Evolutionary conservation across 2,113 vertebrate genomes (phyloP), one percentile per base, ranked within the genome.

Genomic region (Maccullochella peelii): DNA sequence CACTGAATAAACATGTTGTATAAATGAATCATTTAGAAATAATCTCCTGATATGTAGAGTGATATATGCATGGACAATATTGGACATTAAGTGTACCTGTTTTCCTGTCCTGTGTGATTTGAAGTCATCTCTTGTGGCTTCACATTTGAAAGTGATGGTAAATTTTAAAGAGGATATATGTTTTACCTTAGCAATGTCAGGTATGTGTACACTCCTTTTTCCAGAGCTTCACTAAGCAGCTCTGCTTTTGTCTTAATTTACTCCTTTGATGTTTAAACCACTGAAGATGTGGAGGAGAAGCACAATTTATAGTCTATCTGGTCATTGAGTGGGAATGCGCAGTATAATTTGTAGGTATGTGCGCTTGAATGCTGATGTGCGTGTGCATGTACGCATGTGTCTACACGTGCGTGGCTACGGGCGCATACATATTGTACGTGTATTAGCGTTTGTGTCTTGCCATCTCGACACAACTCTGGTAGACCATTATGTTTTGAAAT

Each of bases 401-500:
- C 49, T 49, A 36, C n/a, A 21, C 8, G 50, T 8, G 14, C 1
- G 20, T 49, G 65, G 74, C 88, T 67, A 49, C 23, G 47, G 25
- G 10, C 38, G 55, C 77, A 80, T 88, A 36, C 58, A 79, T 59
- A 20, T 50, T 38, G 91, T 92, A 91, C 15, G 25, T 21, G 40
- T 12, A 40, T 25, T 15, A n/a, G 8, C n/a, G 16, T 72, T 74
- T 65, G 57, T 2, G 49, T 63, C 94, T 50, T 66, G 78, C 27
- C 27, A 33, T 49, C 50, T 78, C 36, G 44, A 92, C 87, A 92
- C 82, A 95, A 94, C 96, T 92, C 92, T 95, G 93, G 92, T 95
- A 94, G 94, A 94, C 95, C 82, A 89, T 96, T 94, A 92, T 90
- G 92, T 83, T 93, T 93, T 93, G 81, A 90, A 93, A 94, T 86